phyloP scores from a whole-genome alignment of 53 echinoderm and acorn worm genomes.

The Stichopus horrens region DNA sequence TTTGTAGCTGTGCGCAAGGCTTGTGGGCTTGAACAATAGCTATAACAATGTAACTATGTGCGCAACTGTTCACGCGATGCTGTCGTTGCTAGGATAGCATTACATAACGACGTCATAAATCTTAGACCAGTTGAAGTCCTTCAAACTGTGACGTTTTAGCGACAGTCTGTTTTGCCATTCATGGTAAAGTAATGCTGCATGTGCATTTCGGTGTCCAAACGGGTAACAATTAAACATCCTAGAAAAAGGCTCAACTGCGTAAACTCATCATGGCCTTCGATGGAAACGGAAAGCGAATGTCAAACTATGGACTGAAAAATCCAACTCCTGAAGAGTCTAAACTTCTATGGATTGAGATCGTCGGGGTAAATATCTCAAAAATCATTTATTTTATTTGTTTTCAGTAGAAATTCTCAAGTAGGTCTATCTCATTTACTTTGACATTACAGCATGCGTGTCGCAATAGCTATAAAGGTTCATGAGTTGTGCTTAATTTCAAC shows the following conservation, averaged over 20 bases:
- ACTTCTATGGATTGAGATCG: conserved; percentile 82
- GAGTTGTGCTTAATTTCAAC: too few relatives aligned
- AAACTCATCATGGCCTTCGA: conserved; percentile 56
- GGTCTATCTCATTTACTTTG: too few relatives aligned
- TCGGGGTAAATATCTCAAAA: conserved; percentile 54
- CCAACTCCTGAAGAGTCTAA: conserved; percentile 80
- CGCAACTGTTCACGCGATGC: too few relatives aligned
- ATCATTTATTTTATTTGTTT: too few relatives aligned
- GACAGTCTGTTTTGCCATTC: neutral
- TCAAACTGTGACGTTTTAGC: neutral
- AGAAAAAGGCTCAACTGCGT: neutral
- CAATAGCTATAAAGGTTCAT: too few relatives aligned
- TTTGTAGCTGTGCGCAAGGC: too few relatives aligned
- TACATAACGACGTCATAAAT: neutral
- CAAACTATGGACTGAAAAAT: conserved; percentile 73
- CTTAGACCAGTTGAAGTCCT: neutral
- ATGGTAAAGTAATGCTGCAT: neutral
- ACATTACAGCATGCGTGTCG: too few relatives aligned
- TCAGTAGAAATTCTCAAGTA: too few relatives aligned
- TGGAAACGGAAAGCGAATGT: conserved; percentile 71
- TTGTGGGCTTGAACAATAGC: too few relatives aligned
- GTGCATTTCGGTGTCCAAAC: neutral
- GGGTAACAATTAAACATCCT: neutral
- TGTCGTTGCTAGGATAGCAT: too few relatives aligned
- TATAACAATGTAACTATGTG: too few relatives aligned